Conservation (phyloP, 2,113 vertebrate genomes). For the Copsychus sechellarum region DNA sequence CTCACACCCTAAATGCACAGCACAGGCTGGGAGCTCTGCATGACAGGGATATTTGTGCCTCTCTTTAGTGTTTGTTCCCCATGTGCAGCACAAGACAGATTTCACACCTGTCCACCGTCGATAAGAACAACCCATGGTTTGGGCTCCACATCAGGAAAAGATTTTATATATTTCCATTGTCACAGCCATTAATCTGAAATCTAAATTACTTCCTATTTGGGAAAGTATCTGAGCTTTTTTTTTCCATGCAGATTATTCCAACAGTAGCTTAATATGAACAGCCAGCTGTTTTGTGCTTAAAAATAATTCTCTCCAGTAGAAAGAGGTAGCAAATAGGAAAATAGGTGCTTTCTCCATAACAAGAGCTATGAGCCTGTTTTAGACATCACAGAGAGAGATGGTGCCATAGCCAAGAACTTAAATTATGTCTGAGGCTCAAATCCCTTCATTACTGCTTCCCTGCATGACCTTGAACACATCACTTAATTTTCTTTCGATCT, state of each 20-base stretch:
- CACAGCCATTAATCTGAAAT: slow-evolving; percentile 51
- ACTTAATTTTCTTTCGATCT: neutral
- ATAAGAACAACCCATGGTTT: neutral
- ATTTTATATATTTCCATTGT: slow-evolving; percentile 47
- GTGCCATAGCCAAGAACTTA: neutral
- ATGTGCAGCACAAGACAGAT: neutral
- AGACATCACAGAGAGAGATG: neutral
- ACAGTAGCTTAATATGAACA: neutral
- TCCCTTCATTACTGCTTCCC: neutral
- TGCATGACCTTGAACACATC: neutral
- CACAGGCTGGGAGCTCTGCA: neutral
- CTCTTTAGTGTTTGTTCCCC: neutral
- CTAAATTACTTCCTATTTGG: slow-evolving; percentile 65
- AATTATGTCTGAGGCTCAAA: neutral
- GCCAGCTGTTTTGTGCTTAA: neutral
- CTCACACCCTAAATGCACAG: neutral
- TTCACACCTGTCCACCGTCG: neutral
- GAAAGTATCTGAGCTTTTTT: slow-evolving; percentile 19
- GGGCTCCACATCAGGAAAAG: neutral
- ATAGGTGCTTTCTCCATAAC: neutral
- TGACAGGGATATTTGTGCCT: neutral
- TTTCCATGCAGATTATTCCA: slow-evolving; percentile 28
- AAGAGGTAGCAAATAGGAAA: slow-evolving; percentile 8
- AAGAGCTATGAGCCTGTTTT: neutral
- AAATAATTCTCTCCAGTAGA: neutral